phyloP scores from a whole-genome alignment of 2,888 invertebrate genomes.

The Aleiodes alternator region DNA sequence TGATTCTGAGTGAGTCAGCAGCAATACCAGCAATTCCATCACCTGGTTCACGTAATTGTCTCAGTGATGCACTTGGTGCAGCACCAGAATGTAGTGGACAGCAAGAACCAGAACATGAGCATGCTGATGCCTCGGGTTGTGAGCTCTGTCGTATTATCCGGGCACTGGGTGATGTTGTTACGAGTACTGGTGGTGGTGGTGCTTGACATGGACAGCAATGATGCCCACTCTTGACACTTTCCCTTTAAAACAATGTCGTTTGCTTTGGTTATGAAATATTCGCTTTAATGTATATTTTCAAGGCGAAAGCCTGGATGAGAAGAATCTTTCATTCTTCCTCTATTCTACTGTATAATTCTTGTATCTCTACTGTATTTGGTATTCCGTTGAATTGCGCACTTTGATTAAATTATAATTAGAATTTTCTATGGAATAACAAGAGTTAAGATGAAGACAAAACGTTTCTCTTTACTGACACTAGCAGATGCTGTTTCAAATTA shows the following conservation, averaged over 20 bases:
- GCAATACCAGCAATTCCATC: conserved; percentile 97
- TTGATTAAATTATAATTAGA: conserved; percentile 22
- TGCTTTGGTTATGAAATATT: conserved; percentile 24
- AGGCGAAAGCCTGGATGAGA: not conserved
- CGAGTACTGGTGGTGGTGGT: conserved; percentile 84
- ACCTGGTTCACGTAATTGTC: conserved; percentile 88
- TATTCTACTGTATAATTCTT: not conserved
- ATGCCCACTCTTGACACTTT: conserved; percentile 73
- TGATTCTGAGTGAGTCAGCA: conserved; percentile 95
- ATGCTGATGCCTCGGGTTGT: conserved; percentile 85
- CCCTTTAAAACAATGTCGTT: conserved; percentile 60
- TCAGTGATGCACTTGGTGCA: conserved; percentile 88
- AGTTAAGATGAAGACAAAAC: conserved; percentile 5
- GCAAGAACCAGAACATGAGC: conserved; percentile 73
- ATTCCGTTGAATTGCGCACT: not conserved
- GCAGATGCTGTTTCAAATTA: conserved; percentile 23
- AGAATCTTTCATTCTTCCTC: not conserved
- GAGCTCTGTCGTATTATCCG: conserved; percentile 93
- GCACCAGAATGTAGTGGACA: conserved; percentile 78
- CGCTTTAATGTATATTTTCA: conserved; percentile 4
- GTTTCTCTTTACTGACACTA: not conserved
- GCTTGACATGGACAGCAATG: conserved; percentile 81
- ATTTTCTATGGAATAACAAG: conserved; percentile 14
- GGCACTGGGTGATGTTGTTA: conserved; percentile 83
- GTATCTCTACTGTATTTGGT: not conserved